A percentile compares a stretch with the other conserved stretches of the same genome.
Evolutionary conservation across 2,113 vertebrate species (phyloP).

Genomic region (Rhineura floridana): DNA sequence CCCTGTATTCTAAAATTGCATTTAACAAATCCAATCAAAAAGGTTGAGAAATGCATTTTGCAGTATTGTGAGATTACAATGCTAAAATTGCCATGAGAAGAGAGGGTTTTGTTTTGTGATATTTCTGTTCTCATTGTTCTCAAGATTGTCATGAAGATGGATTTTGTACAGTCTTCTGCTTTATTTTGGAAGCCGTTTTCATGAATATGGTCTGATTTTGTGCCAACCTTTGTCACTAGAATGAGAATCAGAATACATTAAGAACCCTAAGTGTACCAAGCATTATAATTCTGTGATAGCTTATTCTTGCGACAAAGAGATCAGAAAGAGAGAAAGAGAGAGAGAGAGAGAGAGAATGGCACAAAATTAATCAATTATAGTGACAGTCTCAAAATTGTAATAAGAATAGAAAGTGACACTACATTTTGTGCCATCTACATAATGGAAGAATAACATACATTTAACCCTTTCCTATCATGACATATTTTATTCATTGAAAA

Average conservation of each 20-base stretch:
- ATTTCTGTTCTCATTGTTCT: conserved; percentile 66
- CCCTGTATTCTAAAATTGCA: conserved; percentile 25
- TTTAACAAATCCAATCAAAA: conserved; percentile 44
- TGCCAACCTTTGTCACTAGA: conserved; percentile 69
- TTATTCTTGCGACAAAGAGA: conserved; percentile 68
- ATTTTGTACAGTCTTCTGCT: conserved; percentile 62
- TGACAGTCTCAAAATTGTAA: conserved; percentile 60
- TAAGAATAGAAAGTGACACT: conserved; percentile 66
- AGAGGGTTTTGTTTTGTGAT: conserved; percentile 64
- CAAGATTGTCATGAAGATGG: conserved; percentile 66
- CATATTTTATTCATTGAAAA: conserved; percentile 4
- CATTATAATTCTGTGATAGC: conserved; percentile 69
- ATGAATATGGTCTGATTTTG: conserved; percentile 70
- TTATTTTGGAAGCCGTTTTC: conserved; percentile 66
- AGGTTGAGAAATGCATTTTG: conserved; percentile 52
- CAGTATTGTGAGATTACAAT: conserved; percentile 55
- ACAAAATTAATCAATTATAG: conserved; percentile 73
- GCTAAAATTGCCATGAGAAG: conserved; percentile 42
- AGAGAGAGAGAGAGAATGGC: conserved; percentile 58
- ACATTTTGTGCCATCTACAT: conserved; percentile 63
- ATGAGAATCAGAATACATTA: conserved; percentile 65
- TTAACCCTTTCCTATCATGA: conserved; percentile 58
- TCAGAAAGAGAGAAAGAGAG: conserved; percentile 46
- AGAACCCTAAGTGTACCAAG: conserved; percentile 64
- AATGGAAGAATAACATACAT: conserved; percentile 52